Evolutionary conservation across 2,797 vertebrate genomes (phyloP).

Genomic region (Clarias fuscus): DNA sequence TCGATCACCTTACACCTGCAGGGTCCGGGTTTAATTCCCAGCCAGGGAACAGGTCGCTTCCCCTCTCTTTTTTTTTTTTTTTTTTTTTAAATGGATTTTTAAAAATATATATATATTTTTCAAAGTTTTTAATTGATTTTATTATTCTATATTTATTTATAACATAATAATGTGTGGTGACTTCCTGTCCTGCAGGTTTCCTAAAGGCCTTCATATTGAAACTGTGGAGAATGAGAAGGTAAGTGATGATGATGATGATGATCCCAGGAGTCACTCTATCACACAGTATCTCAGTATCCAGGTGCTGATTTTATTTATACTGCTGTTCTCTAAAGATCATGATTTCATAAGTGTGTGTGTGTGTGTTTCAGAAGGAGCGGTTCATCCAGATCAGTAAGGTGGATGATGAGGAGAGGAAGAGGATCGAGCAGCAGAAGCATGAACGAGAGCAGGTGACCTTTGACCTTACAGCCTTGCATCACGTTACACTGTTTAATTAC

Average conservation of each 20-base stretch:
- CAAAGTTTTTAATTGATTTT: neutral
- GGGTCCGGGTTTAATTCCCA: too few species aligned
- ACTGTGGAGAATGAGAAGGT: conserved; percentile 96
- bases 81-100: too few species aligned
- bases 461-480: neutral
- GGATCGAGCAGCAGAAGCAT: conserved; percentile 87
- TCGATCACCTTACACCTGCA: too few species aligned
- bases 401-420: conserved; percentile 90
- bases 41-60: too few species aligned
- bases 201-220: conserved; percentile 95
- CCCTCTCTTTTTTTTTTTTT: too few species aligned
- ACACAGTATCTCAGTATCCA: too few species aligned
- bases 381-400: conserved; percentile 92
- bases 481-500: neutral
- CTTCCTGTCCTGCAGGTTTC: conserved; percentile 76
- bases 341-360: too few species aligned
- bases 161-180: neutral
- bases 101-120: too few species aligned
- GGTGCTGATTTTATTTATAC: too few species aligned
- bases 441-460: conserved; percentile 86
- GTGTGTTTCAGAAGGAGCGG: conserved; percentile 83
- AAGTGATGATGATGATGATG: conserved; percentile 26
- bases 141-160: neutral
- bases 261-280: too few species aligned
- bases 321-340: too few species aligned